These are phyloP conservation scores for Scomberomorus guttatus DNA, from an alignment of 2,797 vertebrate species.

Conservation along the genomic window DNA sequence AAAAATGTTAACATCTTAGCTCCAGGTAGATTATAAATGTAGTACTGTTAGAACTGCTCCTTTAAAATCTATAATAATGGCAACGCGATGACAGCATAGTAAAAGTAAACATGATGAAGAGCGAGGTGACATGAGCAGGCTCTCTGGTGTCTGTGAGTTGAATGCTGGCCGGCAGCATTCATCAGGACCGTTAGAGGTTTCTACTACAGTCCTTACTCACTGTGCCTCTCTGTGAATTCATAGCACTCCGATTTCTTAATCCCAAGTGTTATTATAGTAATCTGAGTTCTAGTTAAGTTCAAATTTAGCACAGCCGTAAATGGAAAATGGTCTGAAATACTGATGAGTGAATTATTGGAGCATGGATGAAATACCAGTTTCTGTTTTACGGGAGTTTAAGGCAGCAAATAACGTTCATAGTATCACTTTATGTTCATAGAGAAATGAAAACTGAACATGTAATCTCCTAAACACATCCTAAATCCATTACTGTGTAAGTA, in stretches of 20 bases:
- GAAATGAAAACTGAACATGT: neutral
- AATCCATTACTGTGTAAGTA: no score
- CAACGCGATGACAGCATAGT: slow-evolving; percentile 5
- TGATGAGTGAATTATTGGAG: neutral
- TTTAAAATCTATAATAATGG: neutral
- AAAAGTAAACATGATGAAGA: slow-evolving; percentile 17
- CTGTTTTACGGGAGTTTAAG: neutral
- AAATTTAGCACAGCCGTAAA: slow-evolving; percentile 15
- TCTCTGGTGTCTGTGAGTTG: neutral
- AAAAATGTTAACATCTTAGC: slow-evolving; percentile 11
- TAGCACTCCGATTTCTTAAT: slow-evolving; percentile 5
- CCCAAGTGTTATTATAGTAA: slow-evolving; percentile 7
- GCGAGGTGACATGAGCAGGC: neutral
- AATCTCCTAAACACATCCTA: no score
- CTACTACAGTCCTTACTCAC: neutral
- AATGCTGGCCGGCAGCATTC: neutral
- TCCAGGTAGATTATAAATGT: neutral
- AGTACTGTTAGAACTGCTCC: neutral
- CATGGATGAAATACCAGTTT: neutral
- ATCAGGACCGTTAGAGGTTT: neutral
- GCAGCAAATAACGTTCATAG: neutral
- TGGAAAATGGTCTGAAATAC: neutral
- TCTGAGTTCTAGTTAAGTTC: neutral
- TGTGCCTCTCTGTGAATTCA: neutral
- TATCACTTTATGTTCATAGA: neutral